Conservation (phyloP, 2,888 invertebrate genomes). For the Pseudeuparius sepicola region DNA sequence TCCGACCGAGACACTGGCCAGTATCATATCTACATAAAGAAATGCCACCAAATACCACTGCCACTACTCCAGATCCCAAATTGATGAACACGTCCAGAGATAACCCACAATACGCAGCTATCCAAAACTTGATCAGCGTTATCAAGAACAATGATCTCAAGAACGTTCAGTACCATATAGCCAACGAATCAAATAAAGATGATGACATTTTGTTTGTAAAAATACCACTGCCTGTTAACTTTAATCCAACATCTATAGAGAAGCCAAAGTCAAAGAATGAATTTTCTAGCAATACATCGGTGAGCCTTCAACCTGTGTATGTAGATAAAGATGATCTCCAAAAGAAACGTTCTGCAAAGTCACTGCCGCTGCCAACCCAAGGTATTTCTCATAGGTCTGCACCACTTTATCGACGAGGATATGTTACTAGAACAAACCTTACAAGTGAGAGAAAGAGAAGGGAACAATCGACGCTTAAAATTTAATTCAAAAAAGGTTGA, state of each 20-base stretch:
- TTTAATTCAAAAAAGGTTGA: no score
- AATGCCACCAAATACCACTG: conserved; percentile 56
- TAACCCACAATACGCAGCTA: conserved; percentile 32
- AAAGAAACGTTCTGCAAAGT: conserved; percentile 25
- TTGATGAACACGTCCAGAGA: neutral
- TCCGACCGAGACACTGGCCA: conserved; percentile 54
- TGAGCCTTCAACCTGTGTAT: conserved; percentile 21
- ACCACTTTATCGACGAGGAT: neutral
- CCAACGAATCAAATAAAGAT: conserved; percentile 32
- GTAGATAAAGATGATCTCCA: conserved; percentile 16
- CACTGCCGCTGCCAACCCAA: conserved; percentile 13
- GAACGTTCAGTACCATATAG: conserved; percentile 34
- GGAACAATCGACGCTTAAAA: no score
- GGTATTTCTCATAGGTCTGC: neutral
- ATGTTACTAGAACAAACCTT: conserved; percentile 5
- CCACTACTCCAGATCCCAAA: conserved; percentile 17
- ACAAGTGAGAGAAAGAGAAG: no score
- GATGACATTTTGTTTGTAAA: conserved; percentile 35
- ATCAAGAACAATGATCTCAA: conserved; percentile 36
- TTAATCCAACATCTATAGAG: conserved; percentile 18
- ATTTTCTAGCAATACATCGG: conserved; percentile 16
- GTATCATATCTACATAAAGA: conserved; percentile 73
- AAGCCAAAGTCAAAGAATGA: conserved; percentile 3
- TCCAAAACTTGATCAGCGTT: conserved; percentile 35
- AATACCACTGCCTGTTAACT: conserved; percentile 35